These are phyloP conservation scores for Ctenosaura bakeri DNA, from an alignment of 2,797 vertebrate species.

Conservation along the genomic window DNA sequence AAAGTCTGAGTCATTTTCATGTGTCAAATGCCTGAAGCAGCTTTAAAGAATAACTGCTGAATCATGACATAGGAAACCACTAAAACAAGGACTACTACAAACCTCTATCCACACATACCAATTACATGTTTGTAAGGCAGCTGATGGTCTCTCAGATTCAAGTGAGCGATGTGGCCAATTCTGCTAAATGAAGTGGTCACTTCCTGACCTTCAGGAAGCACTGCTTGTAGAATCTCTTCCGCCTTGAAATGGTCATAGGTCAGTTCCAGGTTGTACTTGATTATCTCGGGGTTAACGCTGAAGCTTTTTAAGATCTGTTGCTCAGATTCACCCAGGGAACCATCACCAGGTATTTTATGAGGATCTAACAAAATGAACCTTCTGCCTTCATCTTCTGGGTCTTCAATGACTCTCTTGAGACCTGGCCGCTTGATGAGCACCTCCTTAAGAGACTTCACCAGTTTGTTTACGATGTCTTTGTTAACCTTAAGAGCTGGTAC, in stretches of 20 bases:
- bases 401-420: conserved; percentile 88
- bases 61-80: not conserved
- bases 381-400: conserved; percentile 78
- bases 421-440: conserved; percentile 87
- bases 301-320: conserved; percentile 82
- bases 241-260: conserved; percentile 93
- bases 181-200: conserved; percentile 94
- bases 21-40: not conserved
- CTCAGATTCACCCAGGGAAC: conserved; percentile 85
- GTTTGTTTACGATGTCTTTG: conserved; percentile 82
- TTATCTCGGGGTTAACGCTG: conserved; percentile 81
- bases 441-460: conserved; percentile 87
- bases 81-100: not conserved
- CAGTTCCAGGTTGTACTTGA: conserved; percentile 83
- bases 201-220: conserved; percentile 92
- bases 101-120: conserved; percentile 81
- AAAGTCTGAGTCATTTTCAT: not conserved
- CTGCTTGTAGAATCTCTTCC: conserved; percentile 92
- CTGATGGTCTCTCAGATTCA: conserved; percentile 97
- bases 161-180: conserved; percentile 94
- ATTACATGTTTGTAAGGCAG: conserved; percentile 92
- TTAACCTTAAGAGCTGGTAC: conserved; percentile 90
- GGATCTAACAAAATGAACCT: conserved; percentile 92
- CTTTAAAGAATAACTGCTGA: not conserved
- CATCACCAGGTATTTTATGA: conserved; percentile 73